Percentiles rank a stretch among this genome's conserved stretches.
Evolutionary conservation across 2,113 vertebrate species (phyloP).

Genomic region (Oplegnathus fasciatus): DNA sequence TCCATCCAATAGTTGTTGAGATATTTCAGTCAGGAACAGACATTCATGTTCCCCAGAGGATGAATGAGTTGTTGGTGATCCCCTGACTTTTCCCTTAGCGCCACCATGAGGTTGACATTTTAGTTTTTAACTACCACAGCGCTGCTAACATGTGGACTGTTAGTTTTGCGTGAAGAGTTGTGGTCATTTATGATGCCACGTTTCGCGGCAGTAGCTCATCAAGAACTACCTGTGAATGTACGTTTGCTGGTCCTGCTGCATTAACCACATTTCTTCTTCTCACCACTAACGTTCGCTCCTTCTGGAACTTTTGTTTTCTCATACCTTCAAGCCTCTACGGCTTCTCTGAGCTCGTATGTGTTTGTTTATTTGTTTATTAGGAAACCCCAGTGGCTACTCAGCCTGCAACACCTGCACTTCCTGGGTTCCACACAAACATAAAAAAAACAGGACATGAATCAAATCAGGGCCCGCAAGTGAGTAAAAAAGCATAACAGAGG

Average conservation of each 20-base stretch:
- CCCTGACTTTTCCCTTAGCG: too few relatives aligned
- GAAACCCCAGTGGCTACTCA: background rate
- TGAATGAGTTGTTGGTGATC: background rate
- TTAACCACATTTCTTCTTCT: background rate
- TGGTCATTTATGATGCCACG: background rate
- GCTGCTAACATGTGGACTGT: too few relatives aligned
- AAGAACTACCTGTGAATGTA: background rate
- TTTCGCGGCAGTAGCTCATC: background rate
- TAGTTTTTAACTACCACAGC: background rate
- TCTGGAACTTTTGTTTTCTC: background rate
- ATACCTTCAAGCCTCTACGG: background rate
- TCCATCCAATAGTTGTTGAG: too few relatives aligned
- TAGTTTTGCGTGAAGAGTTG: too few relatives aligned
- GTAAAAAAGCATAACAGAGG: background rate
- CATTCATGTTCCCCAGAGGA: background rate
- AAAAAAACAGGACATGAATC: background rate
- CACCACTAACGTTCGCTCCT: too few relatives aligned
- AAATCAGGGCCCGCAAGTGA: background rate
- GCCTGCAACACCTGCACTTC: background rate
- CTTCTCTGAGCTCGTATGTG: background rate
- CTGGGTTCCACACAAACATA: background rate
- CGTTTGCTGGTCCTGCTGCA: background rate
- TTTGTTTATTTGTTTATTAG: constrained; percentile 14
- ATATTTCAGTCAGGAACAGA: too few relatives aligned
- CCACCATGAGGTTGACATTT: background rate